phyloP scores from a whole-genome alignment of 2,113 vertebrate genomes.

The Oreochromis tanganicae region DNA sequence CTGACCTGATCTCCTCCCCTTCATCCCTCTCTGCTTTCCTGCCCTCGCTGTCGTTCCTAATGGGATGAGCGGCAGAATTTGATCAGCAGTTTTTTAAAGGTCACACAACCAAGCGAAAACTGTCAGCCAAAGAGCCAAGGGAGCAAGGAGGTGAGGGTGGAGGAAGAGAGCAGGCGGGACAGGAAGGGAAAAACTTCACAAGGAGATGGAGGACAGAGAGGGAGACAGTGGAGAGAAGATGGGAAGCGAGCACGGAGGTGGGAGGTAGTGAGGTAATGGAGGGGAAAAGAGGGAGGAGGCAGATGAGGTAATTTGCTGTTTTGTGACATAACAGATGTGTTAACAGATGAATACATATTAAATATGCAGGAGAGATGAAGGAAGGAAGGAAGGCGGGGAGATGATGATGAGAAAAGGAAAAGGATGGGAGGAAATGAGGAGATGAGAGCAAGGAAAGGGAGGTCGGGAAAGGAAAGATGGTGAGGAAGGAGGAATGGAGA shows the following conservation, averaged over 20 bases:
- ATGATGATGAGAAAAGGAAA: background rate
- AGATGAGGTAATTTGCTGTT: slow-evolving; percentile 49
- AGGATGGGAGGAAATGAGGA: slow-evolving; percentile 33
- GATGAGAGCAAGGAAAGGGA: background rate
- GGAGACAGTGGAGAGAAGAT: background rate
- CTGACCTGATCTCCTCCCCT: slow-evolving; percentile 14
- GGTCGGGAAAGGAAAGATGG: background rate
- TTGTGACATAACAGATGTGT: slow-evolving; percentile 45
- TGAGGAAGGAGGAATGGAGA: background rate
- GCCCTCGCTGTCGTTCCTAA: slow-evolving; percentile 22
- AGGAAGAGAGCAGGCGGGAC: background rate
- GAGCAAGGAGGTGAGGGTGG: background rate
- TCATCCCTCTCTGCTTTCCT: background rate
- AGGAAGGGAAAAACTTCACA: background rate
- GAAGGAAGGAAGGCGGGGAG: background rate
- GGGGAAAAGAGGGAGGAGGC: background rate
- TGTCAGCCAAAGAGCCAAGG: slow-evolving; percentile 29
- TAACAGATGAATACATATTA: slow-evolving; percentile 48
- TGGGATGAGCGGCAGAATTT: slow-evolving; percentile 59
- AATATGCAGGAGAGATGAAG: slow-evolving; percentile 48
- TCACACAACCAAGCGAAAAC: slow-evolving; percentile 44
- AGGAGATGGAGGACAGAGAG: background rate
- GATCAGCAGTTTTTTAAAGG: slow-evolving; percentile 68
- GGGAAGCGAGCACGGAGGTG: background rate
- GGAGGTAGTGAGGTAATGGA: background rate